Percentiles rank a stretch among this genome's conserved stretches.
These are phyloP conservation scores for Mythimna albipuncta DNA, from an alignment of 2,888 invertebrate species.

Conservation along the genomic window DNA sequence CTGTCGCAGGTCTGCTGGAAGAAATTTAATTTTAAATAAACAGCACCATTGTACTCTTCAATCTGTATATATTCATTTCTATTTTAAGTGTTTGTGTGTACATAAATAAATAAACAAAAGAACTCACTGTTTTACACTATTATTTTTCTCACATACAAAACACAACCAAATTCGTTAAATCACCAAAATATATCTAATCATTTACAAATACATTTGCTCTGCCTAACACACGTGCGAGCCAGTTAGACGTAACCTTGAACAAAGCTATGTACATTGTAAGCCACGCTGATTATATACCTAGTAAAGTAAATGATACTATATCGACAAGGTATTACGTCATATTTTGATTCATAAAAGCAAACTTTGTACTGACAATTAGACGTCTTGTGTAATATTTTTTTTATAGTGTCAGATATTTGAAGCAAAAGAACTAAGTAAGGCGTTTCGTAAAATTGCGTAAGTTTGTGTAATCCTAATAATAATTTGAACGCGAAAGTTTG, in stretches of 20 bases:
- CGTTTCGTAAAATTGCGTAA: not conserved
- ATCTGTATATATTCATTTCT: too few relatives aligned
- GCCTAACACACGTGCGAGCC: not conserved
- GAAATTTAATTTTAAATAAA: too few relatives aligned
- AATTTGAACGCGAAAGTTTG: too few relatives aligned
- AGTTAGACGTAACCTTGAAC: slow-evolving; percentile 4
- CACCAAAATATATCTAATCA: not conserved
- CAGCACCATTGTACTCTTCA: too few relatives aligned
- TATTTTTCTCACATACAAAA: not conserved
- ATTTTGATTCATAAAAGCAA: not conserved
- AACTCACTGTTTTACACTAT: not conserved
- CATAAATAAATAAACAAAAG: not conserved
- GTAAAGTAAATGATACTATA: not conserved
- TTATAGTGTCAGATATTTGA: not conserved
- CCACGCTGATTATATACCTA: slow-evolving; percentile 13
- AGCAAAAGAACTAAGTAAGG: not conserved
- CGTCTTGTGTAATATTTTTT: not conserved
- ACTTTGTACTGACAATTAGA: not conserved
- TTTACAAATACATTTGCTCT: not conserved
- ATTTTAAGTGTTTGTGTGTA: too few relatives aligned
- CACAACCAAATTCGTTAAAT: not conserved
- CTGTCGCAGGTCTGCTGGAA: too few relatives aligned
- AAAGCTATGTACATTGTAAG: not conserved
- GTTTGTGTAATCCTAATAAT: too few relatives aligned
- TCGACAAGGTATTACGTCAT: not conserved